Percentiles rank a stretch among this genome's conserved stretches.
Evolutionary conservation across 1,140 invertebrate species (phyloP).

Genomic region (Anoplolepis gracilipes): DNA sequence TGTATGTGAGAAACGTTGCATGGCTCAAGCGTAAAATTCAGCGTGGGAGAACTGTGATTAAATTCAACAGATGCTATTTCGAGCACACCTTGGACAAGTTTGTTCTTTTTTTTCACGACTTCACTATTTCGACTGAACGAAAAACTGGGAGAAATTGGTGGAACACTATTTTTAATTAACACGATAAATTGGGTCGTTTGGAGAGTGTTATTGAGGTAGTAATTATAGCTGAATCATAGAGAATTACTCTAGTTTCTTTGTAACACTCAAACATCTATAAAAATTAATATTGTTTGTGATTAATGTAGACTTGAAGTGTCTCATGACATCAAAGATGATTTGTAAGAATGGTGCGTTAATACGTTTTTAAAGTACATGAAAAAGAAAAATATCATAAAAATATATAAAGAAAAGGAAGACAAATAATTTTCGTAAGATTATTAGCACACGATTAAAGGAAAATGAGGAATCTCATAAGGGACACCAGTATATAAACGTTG

Average conservation of each 20-base stretch:
- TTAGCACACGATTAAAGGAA: neutral
- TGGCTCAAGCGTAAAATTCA: constrained; percentile 40
- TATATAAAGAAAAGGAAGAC: neutral
- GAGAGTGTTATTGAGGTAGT: neutral
- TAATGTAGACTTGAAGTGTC: neutral
- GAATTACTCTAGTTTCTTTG: neutral
- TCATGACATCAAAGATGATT: neutral
- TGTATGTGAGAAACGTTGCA: neutral
- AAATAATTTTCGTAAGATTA: neutral
- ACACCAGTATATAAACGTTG: neutral
- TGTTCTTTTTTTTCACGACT: neutral
- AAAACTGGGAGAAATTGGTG: constrained; percentile 3
- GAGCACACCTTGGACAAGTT: neutral
- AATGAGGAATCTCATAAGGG: neutral
- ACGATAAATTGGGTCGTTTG: neutral
- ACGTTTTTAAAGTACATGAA: neutral
- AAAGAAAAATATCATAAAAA: too few species aligned
- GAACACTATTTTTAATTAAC: neutral
- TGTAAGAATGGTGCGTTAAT: neutral
- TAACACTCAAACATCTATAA: neutral
- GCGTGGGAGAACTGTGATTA: constrained; percentile 44
- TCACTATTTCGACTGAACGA: neutral
- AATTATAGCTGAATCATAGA: neutral
- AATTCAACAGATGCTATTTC: constrained; percentile 53
- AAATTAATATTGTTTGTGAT: neutral